A percentile compares a stretch with the other conserved stretches of the same genome.
Evolutionary conservation across 2,113 vertebrate genomes (phyloP).

Genomic region (Sphyrna mokarran): DNA sequence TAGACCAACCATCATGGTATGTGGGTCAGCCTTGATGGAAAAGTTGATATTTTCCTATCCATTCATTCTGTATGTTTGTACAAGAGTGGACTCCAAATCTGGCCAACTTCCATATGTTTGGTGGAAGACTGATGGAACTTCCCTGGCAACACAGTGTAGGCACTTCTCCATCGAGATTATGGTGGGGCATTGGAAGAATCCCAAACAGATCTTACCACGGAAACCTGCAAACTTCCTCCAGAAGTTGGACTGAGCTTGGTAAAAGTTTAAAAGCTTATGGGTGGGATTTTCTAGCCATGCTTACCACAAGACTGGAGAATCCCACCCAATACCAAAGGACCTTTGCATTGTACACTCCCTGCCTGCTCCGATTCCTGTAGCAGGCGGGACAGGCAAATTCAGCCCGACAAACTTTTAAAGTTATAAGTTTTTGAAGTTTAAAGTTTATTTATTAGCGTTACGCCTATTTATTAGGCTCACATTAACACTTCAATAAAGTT

Average conservation of each 20-base stretch:
- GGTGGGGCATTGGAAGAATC: neutral
- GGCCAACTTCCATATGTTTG: neutral
- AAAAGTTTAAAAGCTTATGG: too few relatives aligned
- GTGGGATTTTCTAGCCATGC: too few relatives aligned
- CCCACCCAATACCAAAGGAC: too few relatives aligned
- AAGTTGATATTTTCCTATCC: neutral
- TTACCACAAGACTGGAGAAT: too few relatives aligned
- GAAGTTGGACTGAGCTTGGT: neutral
- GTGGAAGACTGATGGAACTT: neutral
- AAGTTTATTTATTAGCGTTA: too few relatives aligned
- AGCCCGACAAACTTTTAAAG: too few relatives aligned
- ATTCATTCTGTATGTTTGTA: neutral
- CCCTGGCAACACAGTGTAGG: neutral
- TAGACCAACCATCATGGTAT: neutral
- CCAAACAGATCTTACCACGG: neutral
- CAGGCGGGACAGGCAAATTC: too few relatives aligned
- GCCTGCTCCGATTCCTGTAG: too few relatives aligned
- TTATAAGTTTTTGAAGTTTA: too few relatives aligned
- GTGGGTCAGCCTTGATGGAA: neutral
- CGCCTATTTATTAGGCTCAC: too few relatives aligned
- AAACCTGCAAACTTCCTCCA: neutral
- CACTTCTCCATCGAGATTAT: neutral
- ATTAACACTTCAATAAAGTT: too few relatives aligned
- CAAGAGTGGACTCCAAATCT: neutral
- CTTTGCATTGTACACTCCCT: too few relatives aligned